Percentiles rank a stretch among this genome's conserved stretches.
These are phyloP conservation scores for Rhinogobio ventralis DNA, from an alignment of 2,797 vertebrate species.

Conservation along the genomic window DNA sequence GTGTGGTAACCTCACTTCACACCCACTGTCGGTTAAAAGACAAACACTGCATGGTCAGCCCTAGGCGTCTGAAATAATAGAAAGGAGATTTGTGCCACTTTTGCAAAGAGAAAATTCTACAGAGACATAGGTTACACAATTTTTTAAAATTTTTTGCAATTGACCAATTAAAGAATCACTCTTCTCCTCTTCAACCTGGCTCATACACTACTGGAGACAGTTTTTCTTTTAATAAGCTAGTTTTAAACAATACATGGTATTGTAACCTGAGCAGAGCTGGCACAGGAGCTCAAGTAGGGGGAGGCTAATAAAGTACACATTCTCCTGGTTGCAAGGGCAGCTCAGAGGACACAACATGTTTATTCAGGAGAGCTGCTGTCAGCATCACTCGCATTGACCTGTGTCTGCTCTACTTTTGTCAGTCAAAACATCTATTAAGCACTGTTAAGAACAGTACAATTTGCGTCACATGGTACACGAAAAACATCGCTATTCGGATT, in stretches of 20 bases:
- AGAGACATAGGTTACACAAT: conserved; percentile 40
- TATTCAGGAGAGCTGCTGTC: conserved; percentile 57
- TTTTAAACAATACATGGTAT: conserved; percentile 58
- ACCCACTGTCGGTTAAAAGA: conserved; percentile 74
- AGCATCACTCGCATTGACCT: conserved; percentile 54
- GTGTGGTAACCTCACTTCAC: conserved; percentile 60
- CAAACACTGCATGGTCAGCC: conserved; percentile 61
- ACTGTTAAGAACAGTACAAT: conserved; percentile 34
- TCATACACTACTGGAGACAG: conserved; percentile 28
- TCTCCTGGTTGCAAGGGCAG: conserved; percentile 57
- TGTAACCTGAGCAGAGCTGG: conserved; percentile 53
- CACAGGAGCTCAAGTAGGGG: conserved; percentile 45
- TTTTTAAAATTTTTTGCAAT: conserved; percentile 30
- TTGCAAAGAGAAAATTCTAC: conserved; percentile 26
- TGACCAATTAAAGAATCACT: conserved; percentile 52
- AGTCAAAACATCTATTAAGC: conserved; percentile 44
- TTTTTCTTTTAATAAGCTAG: conserved; percentile 59
- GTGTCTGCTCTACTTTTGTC: conserved; percentile 39
- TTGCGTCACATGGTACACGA: not conserved
- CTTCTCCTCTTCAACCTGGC: conserved; percentile 46
- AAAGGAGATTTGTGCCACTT: conserved; percentile 33
- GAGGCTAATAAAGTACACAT: conserved; percentile 55
- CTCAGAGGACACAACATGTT: conserved; percentile 55
- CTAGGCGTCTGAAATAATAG: conserved; percentile 46
- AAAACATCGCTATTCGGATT: not conserved